Base-by-base conservation (phyloP, 2,888 invertebrate species). In the Diplazon laetatorius region DNA sequence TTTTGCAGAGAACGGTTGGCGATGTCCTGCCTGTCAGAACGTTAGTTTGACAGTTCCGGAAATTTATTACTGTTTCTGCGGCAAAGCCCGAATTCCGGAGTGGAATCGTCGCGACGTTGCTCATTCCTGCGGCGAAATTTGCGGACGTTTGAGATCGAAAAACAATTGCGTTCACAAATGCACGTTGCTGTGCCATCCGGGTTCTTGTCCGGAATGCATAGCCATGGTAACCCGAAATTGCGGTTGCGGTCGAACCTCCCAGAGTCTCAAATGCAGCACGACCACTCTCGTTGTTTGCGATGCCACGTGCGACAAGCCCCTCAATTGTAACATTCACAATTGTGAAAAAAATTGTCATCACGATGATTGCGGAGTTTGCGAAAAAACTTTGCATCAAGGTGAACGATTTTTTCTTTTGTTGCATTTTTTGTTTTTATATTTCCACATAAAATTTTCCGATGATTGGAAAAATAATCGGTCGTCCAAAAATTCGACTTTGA, bases 21-120 rank as follows among this genome's bases (percentile, higher is more conserved):
- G 98, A 18, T 99, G 99, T 89, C 99, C 99, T 0, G 97, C 98
- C 0, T 99, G 99, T 89, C 98, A 98, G 91, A 96, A 96, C 90
- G 94, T 95, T 1, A 94, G 94, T 73, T 91, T 93, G 14, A 93
- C 93, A 22, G 93, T 96, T 68, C 98, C 98, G 0, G 93, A 93
- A 0, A 95, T 96, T 68, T 99, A 98, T 90, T 93, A 93, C 14
- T 99, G 99, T 89, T 98, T 97, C 92, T 99, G 99, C 90, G 96
- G 97, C 22, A 96, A 96, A 89, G 90, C 93, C 0, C 93, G 93
- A 48, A 94, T 95, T 86, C 98, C 98, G 0, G 94, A 94, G 75
- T 95, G 95, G 91, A 95, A 95, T 88, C 94, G 96, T 1, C 94
- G 94, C 50, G 95, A 95, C 74, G 94, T 95, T 9, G 97, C 99